Base-by-base conservation (phyloP, 2,888 invertebrate genomes). In the Apamea sordens region DNA sequence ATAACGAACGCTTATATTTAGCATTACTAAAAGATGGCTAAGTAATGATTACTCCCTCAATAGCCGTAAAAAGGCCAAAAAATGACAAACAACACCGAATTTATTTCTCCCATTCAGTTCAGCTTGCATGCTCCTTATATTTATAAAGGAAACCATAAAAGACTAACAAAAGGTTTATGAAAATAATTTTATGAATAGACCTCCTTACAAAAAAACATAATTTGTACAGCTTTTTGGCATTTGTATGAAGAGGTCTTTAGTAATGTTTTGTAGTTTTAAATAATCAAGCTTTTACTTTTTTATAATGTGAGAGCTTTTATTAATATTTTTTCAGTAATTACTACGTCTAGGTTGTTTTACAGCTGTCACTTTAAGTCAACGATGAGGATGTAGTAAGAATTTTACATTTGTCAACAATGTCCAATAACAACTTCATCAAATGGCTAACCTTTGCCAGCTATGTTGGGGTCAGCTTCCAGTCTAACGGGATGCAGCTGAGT, bases 161-260 rank as follows among this genome's bases (percentile, higher is more conserved):
- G 44, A 63, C 77, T 36, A 65, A 85, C 85, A 83, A 87, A 84
- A 83, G 88, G 36, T 71, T 87, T 77, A 83, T 72, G 71, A 75
- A 85, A 80, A 87, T 79, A 41, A 82, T 80, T 79, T 84, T 76
- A 71, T 85, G 88, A 87, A 87, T 78, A 77, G 80, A 15, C 61
- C 18, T 67, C 64, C 41, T 77, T 65, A 69, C 44, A 73, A 76
- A 80, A 32, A 82, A 68, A 72, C 18, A 76, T 53, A 78, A 69
- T 78, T 68, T 73, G 64, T 50, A 71, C 74, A 76, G 70, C 21
- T 76, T 80, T 87, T 88, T 70, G 83, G 82, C 47, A 71, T 74
- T 89, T 69, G 53, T 53, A 56, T 74, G 64, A 61, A 70, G 65
- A 82, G 73, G 63, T 21, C 10, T 64, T 79, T 76, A 59, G 65